A percentile compares a stretch with the other conserved stretches of the same genome.
These are phyloP conservation scores for Ganaspis brasiliensis DNA, from an alignment of 2,888 invertebrate species.

Conservation along the genomic window DNA sequence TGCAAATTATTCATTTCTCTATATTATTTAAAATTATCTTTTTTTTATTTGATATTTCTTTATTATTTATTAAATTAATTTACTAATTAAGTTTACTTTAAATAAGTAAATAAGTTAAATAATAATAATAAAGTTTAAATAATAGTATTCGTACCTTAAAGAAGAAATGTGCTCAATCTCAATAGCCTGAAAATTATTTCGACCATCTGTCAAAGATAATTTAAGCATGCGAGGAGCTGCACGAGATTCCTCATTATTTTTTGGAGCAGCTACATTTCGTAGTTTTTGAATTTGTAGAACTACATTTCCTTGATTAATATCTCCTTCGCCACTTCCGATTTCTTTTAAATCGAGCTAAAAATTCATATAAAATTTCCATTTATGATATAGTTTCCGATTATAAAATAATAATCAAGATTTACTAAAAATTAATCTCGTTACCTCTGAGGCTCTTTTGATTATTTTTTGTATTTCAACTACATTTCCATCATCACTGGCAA, in stretches of 20 bases:
- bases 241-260: slow-evolving; percentile 92
- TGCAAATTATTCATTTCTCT: too few species aligned
- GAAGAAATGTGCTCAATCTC: slow-evolving; percentile 88
- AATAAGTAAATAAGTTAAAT: too few species aligned
- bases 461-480: slow-evolving; percentile 85
- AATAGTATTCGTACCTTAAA: slow-evolving; percentile 81
- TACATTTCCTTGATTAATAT: slow-evolving; percentile 78
- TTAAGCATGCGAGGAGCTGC: slow-evolving; percentile 92
- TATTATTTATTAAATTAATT: too few species aligned
- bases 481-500: slow-evolving; percentile 85
- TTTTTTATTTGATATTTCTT: too few species aligned
- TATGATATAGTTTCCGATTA: too few species aligned
- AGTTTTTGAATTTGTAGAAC: slow-evolving; percentile 94
- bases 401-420: slow-evolving; percentile 3
- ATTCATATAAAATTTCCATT: not conserved
- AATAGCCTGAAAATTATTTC: slow-evolving; percentile 88
- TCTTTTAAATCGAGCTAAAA: slow-evolving; percentile 90
- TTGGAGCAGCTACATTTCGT: slow-evolving; percentile 94
- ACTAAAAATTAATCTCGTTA: too few species aligned
- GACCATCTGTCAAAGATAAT: slow-evolving; percentile 92
- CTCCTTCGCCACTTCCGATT: slow-evolving; percentile 85
- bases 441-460: slow-evolving; percentile 86
- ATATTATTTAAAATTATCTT: too few species aligned
- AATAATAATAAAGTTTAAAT: too few species aligned
- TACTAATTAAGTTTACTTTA: too few species aligned